phyloP scores from a whole-genome alignment of 2,113 vertebrate species.

The Entelurus aequoreus region DNA sequence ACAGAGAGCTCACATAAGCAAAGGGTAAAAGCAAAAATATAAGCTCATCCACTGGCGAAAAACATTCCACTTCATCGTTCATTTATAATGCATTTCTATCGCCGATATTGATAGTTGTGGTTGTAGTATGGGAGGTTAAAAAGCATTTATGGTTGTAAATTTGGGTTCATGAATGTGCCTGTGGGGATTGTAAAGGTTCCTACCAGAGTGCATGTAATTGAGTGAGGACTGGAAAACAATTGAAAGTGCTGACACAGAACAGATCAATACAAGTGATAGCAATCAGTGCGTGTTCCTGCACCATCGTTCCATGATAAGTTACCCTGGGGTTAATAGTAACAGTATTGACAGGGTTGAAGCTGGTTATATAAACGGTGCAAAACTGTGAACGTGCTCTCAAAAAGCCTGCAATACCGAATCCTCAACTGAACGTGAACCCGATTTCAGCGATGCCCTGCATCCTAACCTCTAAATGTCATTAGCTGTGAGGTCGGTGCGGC shows the following conservation, averaged over 20 bases:
- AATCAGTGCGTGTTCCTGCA: slow-evolving; percentile 15
- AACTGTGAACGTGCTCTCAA: neutral
- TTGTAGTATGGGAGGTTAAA: neutral
- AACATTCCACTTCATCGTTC: neutral
- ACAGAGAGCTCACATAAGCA: neutral
- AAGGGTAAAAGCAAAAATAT: neutral
- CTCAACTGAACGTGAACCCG: slow-evolving; percentile 3
- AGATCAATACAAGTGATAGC: slow-evolving; percentile 19
- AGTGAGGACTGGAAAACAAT: slow-evolving; percentile 10
- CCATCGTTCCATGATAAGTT: slow-evolving; percentile 6
- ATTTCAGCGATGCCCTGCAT: slow-evolving; percentile 1
- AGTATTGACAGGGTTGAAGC: slow-evolving; percentile 10
- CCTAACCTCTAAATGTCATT: slow-evolving; percentile 15
- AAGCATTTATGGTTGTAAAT: no score
- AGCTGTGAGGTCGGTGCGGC: slow-evolving; percentile 20
- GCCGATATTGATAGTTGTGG: neutral
- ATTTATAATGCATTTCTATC: neutral
- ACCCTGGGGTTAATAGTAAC: slow-evolving; percentile 16
- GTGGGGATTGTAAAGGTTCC: neutral
- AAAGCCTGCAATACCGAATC: neutral
- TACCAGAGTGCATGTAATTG: slow-evolving; percentile 9
- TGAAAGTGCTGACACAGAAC: slow-evolving; percentile 14
- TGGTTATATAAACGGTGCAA: slow-evolving; percentile 7
- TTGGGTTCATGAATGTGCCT: slow-evolving; percentile 6
- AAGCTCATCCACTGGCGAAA: neutral